These are phyloP conservation scores for Spea multiplicata DNA, from an alignment of 2,113 vertebrate genomes.

Conservation along the genomic window DNA sequence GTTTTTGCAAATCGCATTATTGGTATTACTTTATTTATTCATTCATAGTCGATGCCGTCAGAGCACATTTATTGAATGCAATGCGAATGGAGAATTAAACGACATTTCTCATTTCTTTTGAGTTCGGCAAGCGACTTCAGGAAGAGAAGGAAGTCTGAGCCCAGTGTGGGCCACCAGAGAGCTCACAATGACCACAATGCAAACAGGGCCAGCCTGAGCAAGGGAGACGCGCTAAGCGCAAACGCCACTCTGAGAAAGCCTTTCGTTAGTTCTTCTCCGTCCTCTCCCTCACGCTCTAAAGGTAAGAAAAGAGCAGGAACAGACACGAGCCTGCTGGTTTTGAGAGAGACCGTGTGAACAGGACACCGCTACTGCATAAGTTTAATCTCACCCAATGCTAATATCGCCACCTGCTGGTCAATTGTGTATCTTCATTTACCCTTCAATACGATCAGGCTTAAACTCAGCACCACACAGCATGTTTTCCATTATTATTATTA, in stretches of 20 bases:
- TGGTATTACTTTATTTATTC: no score
- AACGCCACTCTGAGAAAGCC: conserved; percentile 75
- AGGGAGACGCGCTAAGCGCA: conserved; percentile 67
- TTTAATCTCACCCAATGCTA: background rate
- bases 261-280: conserved; percentile 84
- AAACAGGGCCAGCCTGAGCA: conserved; percentile 61
- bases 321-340: background rate
- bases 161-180: conserved; percentile 75
- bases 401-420: conserved; percentile 18
- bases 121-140: conserved; percentile 87
- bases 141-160: conserved; percentile 95
- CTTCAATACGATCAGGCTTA: no score
- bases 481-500: no score
- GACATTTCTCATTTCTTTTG: conserved; percentile 56
- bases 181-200: conserved; percentile 65
- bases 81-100: background rate
- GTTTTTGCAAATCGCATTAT: background rate
- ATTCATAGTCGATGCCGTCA: no score
- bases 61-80: background rate
- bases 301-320: conserved; percentile 66
- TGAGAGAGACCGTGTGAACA: background rate
- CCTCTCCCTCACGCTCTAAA: conserved; percentile 90
- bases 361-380: background rate
- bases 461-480: no score
- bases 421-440: background rate